phyloP scores from a whole-genome alignment of 2,797 vertebrate genomes.

The Macropodus opercularis region DNA sequence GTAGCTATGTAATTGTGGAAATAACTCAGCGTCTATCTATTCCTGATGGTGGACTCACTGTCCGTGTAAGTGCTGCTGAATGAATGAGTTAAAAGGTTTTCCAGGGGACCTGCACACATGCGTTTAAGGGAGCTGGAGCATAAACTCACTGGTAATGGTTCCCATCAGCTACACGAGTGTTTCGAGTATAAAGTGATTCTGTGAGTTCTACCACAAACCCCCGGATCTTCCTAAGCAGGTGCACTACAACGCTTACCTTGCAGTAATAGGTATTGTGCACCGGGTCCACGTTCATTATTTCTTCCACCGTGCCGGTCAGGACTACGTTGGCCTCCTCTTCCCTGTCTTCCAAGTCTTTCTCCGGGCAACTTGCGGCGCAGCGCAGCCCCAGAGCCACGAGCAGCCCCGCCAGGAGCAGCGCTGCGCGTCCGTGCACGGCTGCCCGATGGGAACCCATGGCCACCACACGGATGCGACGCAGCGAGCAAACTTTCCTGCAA shows the following conservation, averaged over 20 bases:
- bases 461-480: conserved; percentile 46
- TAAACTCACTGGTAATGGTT: conserved; percentile 17
- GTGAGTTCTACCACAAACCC: neutral
- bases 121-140: conserved; percentile 7
- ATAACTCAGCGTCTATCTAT: conserved; percentile 27
- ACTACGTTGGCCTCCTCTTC: conserved; percentile 97
- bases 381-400: conserved; percentile 74
- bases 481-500: conserved; percentile 57
- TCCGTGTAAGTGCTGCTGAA: conserved; percentile 34
- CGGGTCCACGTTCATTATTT: conserved; percentile 96
- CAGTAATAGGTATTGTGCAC: conserved; percentile 96
- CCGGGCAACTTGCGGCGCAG: conserved; percentile 85
- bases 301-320: conserved; percentile 96
- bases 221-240: conserved; percentile 53
- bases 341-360: conserved; percentile 89
- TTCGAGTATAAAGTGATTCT: neutral
- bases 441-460: conserved; percentile 77
- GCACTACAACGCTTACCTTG: conserved; percentile 85
- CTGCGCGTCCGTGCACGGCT: conserved; percentile 67
- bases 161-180: conserved; percentile 16
- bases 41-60: conserved; percentile 39
- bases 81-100: conserved; percentile 51
- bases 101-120: conserved; percentile 32
- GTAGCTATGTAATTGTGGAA: conserved; percentile 56
- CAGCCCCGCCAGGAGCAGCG: conserved; percentile 69